Conservation (phyloP, 2,888 invertebrate species). For the Philhelius pedissequus region DNA sequence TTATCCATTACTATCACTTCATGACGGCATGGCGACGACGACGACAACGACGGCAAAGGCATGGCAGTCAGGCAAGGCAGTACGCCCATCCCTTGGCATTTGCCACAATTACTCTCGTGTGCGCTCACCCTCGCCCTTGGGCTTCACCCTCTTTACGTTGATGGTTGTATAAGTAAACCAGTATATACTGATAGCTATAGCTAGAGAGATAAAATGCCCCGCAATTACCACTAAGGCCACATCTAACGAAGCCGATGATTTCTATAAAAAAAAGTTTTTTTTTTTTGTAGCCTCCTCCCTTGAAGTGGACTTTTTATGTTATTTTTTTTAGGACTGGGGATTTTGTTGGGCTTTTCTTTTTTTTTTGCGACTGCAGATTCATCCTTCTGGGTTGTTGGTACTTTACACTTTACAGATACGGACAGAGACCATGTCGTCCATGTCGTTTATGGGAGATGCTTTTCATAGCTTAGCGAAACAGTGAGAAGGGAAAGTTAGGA, state of each 20-base stretch:
- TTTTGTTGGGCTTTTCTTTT: conserved; percentile 27
- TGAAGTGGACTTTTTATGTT: conserved; percentile 51
- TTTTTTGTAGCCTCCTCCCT: conserved; percentile 50
- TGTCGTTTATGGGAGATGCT: conserved; percentile 46
- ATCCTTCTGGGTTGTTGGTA: conserved; percentile 45
- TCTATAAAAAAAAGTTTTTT: conserved; percentile 73
- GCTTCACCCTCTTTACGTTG: conserved; percentile 54
- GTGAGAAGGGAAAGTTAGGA: conserved; percentile 33
- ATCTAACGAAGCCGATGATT: conserved; percentile 78
- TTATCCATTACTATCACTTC: conserved; percentile 75
- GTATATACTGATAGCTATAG: conserved; percentile 61
- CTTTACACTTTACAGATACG: conserved; percentile 65
- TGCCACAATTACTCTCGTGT: conserved; percentile 68
- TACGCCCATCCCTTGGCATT: conserved; percentile 65
- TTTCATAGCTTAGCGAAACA: conserved; percentile 32
- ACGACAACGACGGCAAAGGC: conserved; percentile 28
- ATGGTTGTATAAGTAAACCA: conserved; percentile 46
- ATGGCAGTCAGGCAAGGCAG: conserved; percentile 38
- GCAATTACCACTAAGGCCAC: conserved; percentile 78
- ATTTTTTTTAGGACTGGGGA: conserved; percentile 36
- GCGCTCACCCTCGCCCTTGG: conserved; percentile 67
- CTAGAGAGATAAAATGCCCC: conserved; percentile 76
- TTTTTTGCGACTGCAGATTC: conserved; percentile 20
- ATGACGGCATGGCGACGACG: conserved; percentile 61
- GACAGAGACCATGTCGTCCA: conserved; percentile 51